phyloP scores from a whole-genome alignment of 2,797 vertebrate species.

The Paedocypris micromegethes region DNA sequence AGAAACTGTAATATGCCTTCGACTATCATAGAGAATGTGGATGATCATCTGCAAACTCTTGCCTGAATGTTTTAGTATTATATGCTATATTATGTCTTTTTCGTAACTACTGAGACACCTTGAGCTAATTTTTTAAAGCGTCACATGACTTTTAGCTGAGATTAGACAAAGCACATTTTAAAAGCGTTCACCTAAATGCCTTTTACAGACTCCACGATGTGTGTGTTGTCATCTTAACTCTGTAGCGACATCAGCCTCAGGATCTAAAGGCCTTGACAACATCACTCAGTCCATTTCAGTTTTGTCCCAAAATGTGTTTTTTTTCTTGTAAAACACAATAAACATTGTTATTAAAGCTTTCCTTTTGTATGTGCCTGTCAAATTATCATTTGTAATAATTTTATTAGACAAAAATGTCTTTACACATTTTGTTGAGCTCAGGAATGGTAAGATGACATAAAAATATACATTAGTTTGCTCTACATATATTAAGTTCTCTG shows the following conservation, averaged over 20 bases:
- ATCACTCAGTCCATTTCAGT: conserved; percentile 34
- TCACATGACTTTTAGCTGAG: conserved; percentile 27
- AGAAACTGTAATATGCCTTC: conserved; percentile 27
- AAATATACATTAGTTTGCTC: too few relatives aligned
- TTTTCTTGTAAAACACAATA: conserved; percentile 47
- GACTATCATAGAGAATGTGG: conserved; percentile 21
- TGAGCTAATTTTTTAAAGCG: conserved; percentile 26
- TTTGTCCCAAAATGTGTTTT: conserved; percentile 35
- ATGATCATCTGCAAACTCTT: conserved; percentile 29
- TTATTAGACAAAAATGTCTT: too few relatives aligned
- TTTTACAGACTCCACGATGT: conserved; percentile 44
- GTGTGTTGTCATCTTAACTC: conserved; percentile 30
- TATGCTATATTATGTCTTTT: conserved; percentile 23
- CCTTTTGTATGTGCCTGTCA: neutral
- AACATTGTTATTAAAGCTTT: conserved; percentile 23
- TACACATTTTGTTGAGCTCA: too few relatives aligned
- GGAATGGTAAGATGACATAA: too few relatives aligned
- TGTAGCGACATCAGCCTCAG: conserved; percentile 51
- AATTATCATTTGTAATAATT: too few relatives aligned
- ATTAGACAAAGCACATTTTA: conserved; percentile 33
- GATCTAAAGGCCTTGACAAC: conserved; percentile 49
- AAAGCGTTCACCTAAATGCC: conserved; percentile 56
- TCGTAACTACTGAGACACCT: conserved; percentile 40
- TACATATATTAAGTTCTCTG: too few relatives aligned
- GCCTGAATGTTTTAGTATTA: conserved; percentile 23